Base-by-base conservation (phyloP, 2,888 invertebrate genomes). In the Oligia latruncula region DNA sequence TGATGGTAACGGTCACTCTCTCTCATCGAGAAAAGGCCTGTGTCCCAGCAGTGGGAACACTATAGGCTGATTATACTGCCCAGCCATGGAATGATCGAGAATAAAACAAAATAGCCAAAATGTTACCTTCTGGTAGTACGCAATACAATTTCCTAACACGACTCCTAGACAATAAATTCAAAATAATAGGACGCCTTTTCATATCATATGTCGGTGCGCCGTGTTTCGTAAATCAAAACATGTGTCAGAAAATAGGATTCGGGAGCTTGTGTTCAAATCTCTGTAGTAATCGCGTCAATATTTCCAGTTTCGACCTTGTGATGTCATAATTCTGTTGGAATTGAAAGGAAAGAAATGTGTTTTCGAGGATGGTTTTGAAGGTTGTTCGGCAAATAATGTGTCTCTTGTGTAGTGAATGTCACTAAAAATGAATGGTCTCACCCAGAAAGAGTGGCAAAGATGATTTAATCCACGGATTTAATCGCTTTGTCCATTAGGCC, bases 201-300 rank as follows among this genome's bases (percentile, higher is more conserved):
- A 65, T 68, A 71, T 49, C 46, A 74, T 8, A 29, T 73, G 65
- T 71, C 15, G n/a, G 35, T 49, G 71, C 52, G 46, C 23, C 70
- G 40, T 84, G 66, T 83, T 83, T 70, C 72, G 65, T 84, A 87
- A 84, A 84, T 81, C 83, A 78, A 76, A 86, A 81, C 83, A 86
- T 74, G 67, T 88, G 83, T 83, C 46, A 52, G 78, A 40, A 74
- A 79, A 80, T 80, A 71, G 70, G 81, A 78, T 80, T 81, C 68
- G 60, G 74, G 81, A 73, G 80, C 74, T 83, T 65, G 43, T 70
- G 65, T 40, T 74, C 68, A 71, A 72, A 78, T 75, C 84, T 82
- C 77, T 74, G 29, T 74, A 81, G 87, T 84, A 82, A 88, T 84
- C 58, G 78, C 72, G 46, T 82, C 84, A 80, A 87, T 89, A 82